Base-by-base conservation (phyloP, 2,888 invertebrate genomes). In the Pyralis farinalis region DNA sequence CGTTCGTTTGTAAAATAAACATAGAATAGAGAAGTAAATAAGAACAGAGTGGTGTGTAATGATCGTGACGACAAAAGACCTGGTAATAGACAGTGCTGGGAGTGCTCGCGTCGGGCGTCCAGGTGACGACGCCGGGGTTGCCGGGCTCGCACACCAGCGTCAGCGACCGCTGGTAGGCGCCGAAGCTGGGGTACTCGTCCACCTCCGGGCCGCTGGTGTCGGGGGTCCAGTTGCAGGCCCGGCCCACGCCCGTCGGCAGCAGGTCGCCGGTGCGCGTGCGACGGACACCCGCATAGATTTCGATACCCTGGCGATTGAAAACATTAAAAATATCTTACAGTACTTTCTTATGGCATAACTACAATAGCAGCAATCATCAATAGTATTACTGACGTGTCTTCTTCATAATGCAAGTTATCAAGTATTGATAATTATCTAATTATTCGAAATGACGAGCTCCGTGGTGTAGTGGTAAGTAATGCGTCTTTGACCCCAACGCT, bases 81-180 rank as follows among this genome's bases (percentile, higher is more conserved):
- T 96, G 98, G 76, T 98, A 98, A 73, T 97, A 98, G 28, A 98
- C 96, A 5, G 96, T 94, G 71, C 97, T 95, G 0, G 98, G 97
- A 0, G 97, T 97, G 55, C 94, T 91, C 42, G 89, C 82, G 72
- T 97, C 96, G 0, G 97, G 97, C 0, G 93, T 95, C 96, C 97
- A 98, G 47, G 94, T 92, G 28, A 97, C 92, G 29, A 96, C 90
- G 7, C 96, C 97, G 0, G 97, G 96, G 58, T 94, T 94, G 2
- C 97, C 97, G 43, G 90, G 90, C 63, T 97, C 96, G 71, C 97
- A 98, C 56, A 93, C 92, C 1, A 97, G 90, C 10, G 94, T 94
- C 11, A 97, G 81, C 0, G 94, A 94, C 20, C 97, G 90, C 79
- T 97, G 97, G 75, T 96, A 97, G 3, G 96, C 96, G 0, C 97